Conservation (phyloP, 2,113 vertebrate species). For the Callocephalon fimbriatum region DNA sequence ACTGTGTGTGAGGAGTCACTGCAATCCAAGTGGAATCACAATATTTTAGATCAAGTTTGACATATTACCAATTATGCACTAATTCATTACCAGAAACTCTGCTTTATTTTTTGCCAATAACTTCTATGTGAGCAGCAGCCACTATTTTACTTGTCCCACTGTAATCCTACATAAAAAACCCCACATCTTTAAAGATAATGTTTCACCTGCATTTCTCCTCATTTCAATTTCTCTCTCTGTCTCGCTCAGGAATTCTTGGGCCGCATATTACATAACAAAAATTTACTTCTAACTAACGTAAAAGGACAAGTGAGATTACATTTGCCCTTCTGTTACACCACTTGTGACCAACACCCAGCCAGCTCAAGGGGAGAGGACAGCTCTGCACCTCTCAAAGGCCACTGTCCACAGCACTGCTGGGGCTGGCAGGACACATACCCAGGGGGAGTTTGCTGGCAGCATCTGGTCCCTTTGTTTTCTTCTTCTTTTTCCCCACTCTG, state of each 20-base stretch:
- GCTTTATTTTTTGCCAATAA: neutral
- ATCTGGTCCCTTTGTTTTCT: conserved; percentile 97
- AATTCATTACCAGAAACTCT: neutral
- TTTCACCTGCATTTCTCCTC: neutral
- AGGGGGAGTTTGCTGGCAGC: conserved; percentile 96
- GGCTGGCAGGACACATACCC: conserved; percentile 73
- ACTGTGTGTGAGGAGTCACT: conserved; percentile 99
- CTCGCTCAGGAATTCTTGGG: rapidly evolving
- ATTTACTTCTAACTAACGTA: neutral
- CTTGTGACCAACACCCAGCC: neutral
- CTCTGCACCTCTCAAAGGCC: rapidly evolving
- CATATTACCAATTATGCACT: neutral
- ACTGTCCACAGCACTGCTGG: rapidly evolving
- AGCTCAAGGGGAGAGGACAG: rapidly evolving
- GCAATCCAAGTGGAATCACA: neutral
- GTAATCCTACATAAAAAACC: neutral
- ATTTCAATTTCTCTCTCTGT: neutral
- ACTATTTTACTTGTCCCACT: neutral
- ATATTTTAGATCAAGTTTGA: neutral
- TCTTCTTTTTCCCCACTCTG: conserved; percentile 98
- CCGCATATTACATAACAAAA: neutral
- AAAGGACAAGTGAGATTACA: neutral
- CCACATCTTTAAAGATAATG: neutral
- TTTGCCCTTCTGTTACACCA: neutral
- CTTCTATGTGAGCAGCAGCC: neutral